A percentile compares a stretch with the other conserved stretches of the same genome.
These are phyloP conservation scores for Drepana falcataria DNA, from an alignment of 2,888 invertebrate genomes.

Conservation along the genomic window DNA sequence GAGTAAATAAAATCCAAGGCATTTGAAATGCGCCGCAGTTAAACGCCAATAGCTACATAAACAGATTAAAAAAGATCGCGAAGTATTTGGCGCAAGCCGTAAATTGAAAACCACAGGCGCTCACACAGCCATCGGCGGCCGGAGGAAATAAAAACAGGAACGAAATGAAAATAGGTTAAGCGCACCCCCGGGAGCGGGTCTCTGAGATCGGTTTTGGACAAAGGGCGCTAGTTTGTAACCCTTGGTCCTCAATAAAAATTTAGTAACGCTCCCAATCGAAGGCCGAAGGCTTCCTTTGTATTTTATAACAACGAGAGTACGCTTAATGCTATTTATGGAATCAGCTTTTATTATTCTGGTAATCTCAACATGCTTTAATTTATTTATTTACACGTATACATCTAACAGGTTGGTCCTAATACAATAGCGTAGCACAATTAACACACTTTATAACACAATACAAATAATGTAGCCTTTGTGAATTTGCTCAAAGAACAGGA, in stretches of 20 bases:
- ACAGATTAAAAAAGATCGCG: conserved; percentile 1
- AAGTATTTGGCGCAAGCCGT: conserved; percentile 19
- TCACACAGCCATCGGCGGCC: conserved; percentile 37
- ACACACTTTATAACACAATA: too few relatives aligned
- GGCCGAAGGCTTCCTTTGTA: conserved; percentile 6
- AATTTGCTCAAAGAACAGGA: too few relatives aligned
- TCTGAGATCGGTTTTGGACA: conserved; percentile 23
- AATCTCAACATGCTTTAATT: too few relatives aligned
- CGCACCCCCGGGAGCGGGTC: conserved; percentile 45
- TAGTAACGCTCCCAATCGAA: conserved; percentile 34
- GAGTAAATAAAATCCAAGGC: not conserved
- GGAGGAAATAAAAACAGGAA: conserved; percentile 52
- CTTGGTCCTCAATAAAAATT: conserved; percentile 38
- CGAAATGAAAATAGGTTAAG: conserved; percentile 67
- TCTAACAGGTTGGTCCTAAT: too few relatives aligned
- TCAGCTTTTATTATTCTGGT: too few relatives aligned
- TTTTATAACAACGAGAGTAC: too few relatives aligned
- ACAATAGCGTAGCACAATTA: too few relatives aligned
- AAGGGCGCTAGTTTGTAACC: conserved; percentile 23
- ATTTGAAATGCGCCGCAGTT: not conserved
- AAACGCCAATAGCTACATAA: not conserved
- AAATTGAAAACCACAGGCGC: conserved; percentile 56
- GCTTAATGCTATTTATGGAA: too few relatives aligned
- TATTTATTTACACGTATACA: too few relatives aligned
- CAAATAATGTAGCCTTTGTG: too few relatives aligned